These are phyloP conservation scores for Aethes cnicana DNA, from an alignment of 2,888 invertebrate genomes.

Conservation along the genomic window DNA sequence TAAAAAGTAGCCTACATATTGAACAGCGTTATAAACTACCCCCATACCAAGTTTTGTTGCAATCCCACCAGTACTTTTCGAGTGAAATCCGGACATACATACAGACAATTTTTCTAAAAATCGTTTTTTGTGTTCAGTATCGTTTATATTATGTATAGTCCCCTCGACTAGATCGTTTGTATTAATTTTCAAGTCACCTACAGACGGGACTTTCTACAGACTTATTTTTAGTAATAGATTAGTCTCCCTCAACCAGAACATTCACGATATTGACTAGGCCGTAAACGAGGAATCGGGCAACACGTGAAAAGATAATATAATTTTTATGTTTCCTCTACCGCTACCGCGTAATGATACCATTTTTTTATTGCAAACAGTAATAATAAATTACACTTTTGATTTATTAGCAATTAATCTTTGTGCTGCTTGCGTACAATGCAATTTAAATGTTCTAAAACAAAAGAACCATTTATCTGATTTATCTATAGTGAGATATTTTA, in stretches of 20 bases:
- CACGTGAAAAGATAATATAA: slow-evolving; percentile 75
- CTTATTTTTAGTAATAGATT: too few species aligned
- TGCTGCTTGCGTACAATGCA: slow-evolving; percentile 13
- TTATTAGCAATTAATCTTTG: slow-evolving; percentile 49
- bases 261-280: slow-evolving; percentile 55
- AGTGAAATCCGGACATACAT: too few species aligned
- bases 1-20: too few species aligned
- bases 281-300: slow-evolving; percentile 57
- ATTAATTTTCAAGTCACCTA: too few species aligned
- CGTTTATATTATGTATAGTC: too few species aligned
- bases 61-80: too few species aligned
- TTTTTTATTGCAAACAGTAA: slow-evolving; percentile 65
- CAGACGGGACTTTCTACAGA: too few species aligned
- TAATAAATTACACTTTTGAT: slow-evolving; percentile 72
- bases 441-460: slow-evolving; percentile 7
- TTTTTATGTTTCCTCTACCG: slow-evolving; percentile 71
- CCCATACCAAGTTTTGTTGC: too few species aligned
- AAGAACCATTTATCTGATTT: slow-evolving; percentile 13
- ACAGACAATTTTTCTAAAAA: too few species aligned
- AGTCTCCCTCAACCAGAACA: slow-evolving; percentile 41
- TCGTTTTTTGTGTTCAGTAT: too few species aligned
- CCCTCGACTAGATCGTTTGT: too few species aligned
- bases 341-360: slow-evolving; percentile 55
- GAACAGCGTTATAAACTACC: too few species aligned
- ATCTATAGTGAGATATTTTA: slow-evolving; percentile 7